Conservation (phyloP, 1,140 invertebrate species). For the Lasaia peninsularis region DNA sequence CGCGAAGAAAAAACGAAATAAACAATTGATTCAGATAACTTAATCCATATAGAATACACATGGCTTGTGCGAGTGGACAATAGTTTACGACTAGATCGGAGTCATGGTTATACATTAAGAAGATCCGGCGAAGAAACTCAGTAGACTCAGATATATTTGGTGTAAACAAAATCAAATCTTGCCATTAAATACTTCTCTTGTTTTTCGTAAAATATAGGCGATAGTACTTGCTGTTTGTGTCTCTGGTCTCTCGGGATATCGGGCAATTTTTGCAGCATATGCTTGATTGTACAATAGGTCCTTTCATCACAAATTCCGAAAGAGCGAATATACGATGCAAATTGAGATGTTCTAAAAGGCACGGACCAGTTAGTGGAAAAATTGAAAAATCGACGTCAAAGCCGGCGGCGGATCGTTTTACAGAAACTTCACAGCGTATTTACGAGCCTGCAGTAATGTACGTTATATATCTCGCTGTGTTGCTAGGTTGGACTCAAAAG, state of each 20-base stretch:
- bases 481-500: background rate
- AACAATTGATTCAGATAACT: too few species aligned
- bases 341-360: constrained; percentile 9
- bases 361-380: constrained; percentile 11
- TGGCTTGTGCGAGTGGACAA: too few species aligned
- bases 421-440: constrained; percentile 15
- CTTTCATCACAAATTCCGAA: background rate
- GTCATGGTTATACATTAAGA: too few species aligned
- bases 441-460: constrained; percentile 11
- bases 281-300: background rate
- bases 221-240: background rate
- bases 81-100: too few species aligned
- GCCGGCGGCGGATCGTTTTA: constrained; percentile 13
- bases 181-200: too few species aligned
- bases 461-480: constrained; percentile 14
- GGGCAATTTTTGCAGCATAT: background rate
- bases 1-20: too few species aligned
- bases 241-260: background rate
- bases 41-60: too few species aligned
- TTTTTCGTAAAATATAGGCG: too few species aligned
- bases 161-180: too few species aligned
- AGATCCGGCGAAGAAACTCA: too few species aligned
- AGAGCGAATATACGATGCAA: background rate
- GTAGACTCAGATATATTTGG: too few species aligned
- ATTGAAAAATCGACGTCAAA: constrained; percentile 15